Conservation (phyloP, 2,113 vertebrate genomes). For the Osmerus eperlanus region DNA sequence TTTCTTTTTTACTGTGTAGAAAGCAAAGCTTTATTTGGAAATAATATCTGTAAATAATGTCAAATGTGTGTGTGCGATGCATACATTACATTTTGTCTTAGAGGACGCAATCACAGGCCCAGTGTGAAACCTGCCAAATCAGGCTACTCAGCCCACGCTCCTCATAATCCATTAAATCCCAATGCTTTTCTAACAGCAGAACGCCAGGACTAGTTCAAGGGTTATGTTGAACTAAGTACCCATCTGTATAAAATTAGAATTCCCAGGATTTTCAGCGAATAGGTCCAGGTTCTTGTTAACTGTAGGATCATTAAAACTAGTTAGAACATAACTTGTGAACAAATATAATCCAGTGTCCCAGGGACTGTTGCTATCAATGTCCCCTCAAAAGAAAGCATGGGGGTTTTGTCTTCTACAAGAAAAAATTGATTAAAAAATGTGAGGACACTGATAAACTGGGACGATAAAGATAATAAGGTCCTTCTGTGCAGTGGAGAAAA, state of each 20-base stretch:
- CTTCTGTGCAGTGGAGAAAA: no score
- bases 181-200: conserved; percentile 64
- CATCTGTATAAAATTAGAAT: conserved; percentile 64
- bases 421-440: conserved; percentile 50
- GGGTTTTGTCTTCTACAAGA: conserved; percentile 53
- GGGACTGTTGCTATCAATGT: conserved; percentile 32
- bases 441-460: not conserved
- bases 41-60: not conserved
- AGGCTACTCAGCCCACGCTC: conserved; percentile 51
- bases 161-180: conserved; percentile 70
- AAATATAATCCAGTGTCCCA: conserved; percentile 16
- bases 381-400: conserved; percentile 38
- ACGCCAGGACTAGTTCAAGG: conserved; percentile 59
- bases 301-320: conserved; percentile 34
- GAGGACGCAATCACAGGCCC: conserved; percentile 34
- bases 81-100: conserved; percentile 8
- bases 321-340: not conserved
- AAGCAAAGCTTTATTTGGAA: not conserved
- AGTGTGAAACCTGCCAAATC: conserved; percentile 52
- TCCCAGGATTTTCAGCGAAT: conserved; percentile 38
- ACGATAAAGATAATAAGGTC: no score
- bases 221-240: conserved; percentile 65
- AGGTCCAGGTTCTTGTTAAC: conserved; percentile 43
- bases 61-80: not conserved
- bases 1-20: not conserved